Percentiles rank a stretch among this genome's conserved stretches.
These are phyloP conservation scores for Cryptomyrus ogoouensis DNA, from an alignment of 2,113 vertebrate genomes.

Conservation along the genomic window DNA sequence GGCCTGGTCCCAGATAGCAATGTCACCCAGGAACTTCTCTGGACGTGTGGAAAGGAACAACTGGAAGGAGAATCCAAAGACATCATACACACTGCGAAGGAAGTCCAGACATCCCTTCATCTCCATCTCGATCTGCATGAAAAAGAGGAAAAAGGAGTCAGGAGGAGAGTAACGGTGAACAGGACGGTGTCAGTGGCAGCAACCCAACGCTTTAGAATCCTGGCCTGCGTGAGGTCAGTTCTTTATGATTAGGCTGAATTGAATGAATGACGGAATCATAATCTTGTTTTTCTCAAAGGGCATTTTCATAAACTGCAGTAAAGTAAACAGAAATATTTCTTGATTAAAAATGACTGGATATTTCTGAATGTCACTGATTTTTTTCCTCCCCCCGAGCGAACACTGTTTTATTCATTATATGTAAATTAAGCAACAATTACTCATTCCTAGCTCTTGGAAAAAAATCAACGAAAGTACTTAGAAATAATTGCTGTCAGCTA, in stretches of 20 bases:
- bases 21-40: slow-evolving; percentile 79
- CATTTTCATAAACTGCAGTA: not conserved
- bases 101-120: slow-evolving; percentile 86
- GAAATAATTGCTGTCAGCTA: not conserved
- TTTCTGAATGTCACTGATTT: not conserved
- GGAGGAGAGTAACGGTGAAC: not conserved
- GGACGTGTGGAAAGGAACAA: slow-evolving; percentile 86
- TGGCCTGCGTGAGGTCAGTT: not conserved
- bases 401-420: not conserved
- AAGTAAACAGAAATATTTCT: not conserved
- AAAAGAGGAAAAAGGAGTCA: not conserved
- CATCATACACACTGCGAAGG: slow-evolving; percentile 76
- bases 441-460: not conserved
- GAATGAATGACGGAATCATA: not conserved
- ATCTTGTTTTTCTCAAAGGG: not conserved
- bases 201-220: not conserved
- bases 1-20: slow-evolving; percentile 77
- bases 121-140: slow-evolving; percentile 78
- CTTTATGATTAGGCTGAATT: not conserved
- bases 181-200: not conserved
- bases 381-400: not conserved
- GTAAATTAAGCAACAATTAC: not conserved
- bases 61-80: slow-evolving; percentile 90
- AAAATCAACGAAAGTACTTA: not conserved
- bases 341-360: not conserved